Conservation (phyloP, 1,140 invertebrate genomes). For the Papilio machaon region DNA sequence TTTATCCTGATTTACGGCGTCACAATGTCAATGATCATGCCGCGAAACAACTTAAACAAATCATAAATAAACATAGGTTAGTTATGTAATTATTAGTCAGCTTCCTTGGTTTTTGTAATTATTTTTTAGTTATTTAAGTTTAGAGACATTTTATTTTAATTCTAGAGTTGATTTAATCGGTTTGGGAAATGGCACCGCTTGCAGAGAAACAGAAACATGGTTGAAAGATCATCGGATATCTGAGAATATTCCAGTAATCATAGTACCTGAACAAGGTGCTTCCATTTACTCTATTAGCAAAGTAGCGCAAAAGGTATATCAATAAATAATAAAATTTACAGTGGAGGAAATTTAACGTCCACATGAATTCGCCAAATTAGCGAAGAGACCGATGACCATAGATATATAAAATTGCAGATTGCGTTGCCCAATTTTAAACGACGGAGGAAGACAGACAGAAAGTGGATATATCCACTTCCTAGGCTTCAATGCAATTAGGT, state of each 20-base stretch:
- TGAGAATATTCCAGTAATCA: constrained; percentile 82
- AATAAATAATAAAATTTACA: too few relatives aligned
- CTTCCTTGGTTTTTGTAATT: not conserved
- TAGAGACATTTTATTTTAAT: constrained; percentile 32
- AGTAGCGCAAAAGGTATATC: constrained; percentile 86
- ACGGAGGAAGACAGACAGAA: too few relatives aligned
- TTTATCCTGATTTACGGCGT: constrained; percentile 84
- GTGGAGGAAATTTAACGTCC: too few relatives aligned
- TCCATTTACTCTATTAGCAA: constrained; percentile 94
- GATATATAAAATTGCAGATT: too few relatives aligned
- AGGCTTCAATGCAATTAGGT: too few relatives aligned
- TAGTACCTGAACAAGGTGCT: constrained; percentile 94
- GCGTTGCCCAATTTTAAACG: too few relatives aligned
- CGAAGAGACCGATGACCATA: too few relatives aligned
- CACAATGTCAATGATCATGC: constrained; percentile 62
- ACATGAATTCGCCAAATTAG: too few relatives aligned
- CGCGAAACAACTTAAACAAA: constrained; percentile 62
- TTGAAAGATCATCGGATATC: constrained; percentile 78
- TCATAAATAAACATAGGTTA: constrained; percentile 66
- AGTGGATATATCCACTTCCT: too few relatives aligned
- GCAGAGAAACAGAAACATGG: constrained; percentile 91
- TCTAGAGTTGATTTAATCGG: constrained; percentile 88
- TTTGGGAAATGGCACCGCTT: constrained; percentile 94
- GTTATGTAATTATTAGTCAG: not conserved
- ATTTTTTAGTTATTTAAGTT: not conserved